Base-by-base conservation (phyloP, 2,797 vertebrate species). In the Botia kubotai region DNA sequence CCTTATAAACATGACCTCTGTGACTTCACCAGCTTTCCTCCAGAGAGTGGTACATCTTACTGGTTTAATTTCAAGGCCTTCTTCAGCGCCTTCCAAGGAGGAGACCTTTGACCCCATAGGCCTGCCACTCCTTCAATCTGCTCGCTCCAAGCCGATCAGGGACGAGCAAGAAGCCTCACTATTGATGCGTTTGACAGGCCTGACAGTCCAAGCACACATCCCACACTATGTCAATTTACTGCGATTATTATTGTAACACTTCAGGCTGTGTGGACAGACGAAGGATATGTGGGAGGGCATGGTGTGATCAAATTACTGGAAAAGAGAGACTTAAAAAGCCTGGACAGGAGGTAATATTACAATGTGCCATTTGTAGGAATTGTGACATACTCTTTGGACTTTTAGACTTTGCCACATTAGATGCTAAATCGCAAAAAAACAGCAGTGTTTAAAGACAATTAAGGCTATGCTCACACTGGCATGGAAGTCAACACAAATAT, bases 161-260 rank as follows among this genome's bases (percentile, higher is more conserved):
- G 77, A 84, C 66, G 80, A 29, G 52, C 48, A 72, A 63, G 82
- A 77, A 66, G 43, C 39, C 63, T 75, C 79, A 80, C 83, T 87
- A 90, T 89, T 85, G 85, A 87, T 80, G 81, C 88, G 72, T 86
- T 82, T 67, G 81, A 69, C 82, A 69, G 65, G 77, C 62, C 53
- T 62, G 53, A 76, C 60, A 71, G 67, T 43, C 23, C 53, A 79
- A 79, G 65, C 39, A 21, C n/a, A 62, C 83, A 80, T 84, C 76
- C 81, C 80, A 85, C 26, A 33, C 67, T 79, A 85, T 85, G 80
- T 71, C 86, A 84, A 86, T 81, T 74, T 60, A 17, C 82, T 57
- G 65, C 76, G 82, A 87, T 85, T 85, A 88, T 87, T 86, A 88
- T 85, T 84, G 86, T 81, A 87, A 85, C 86, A 79, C 81, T 83